These are phyloP conservation scores for Paralichthys olivaceus DNA, from an alignment of 2,113 vertebrate species.

Conservation along the genomic window DNA sequence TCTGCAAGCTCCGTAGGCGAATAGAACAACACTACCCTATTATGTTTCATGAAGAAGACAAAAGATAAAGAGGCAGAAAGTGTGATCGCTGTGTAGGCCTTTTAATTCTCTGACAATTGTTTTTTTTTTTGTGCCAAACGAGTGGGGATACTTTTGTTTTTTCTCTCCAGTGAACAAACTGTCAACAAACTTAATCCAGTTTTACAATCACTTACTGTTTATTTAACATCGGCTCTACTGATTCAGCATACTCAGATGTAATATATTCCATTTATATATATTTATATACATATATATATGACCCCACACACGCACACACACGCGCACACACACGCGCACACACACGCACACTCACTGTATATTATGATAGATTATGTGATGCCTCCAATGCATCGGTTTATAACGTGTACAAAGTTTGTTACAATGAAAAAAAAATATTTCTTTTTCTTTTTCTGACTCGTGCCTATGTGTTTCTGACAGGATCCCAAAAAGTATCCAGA, in stretches of 20 bases:
- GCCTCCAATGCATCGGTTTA: slow-evolving; percentile 87
- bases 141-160: background rate
- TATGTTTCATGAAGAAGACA: slow-evolving; percentile 74
- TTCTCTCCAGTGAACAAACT: slow-evolving; percentile 51
- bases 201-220: slow-evolving; percentile 82
- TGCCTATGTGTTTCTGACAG: slow-evolving; percentile 95
- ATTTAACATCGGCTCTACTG: slow-evolving; percentile 86
- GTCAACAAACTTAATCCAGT: slow-evolving; percentile 73
- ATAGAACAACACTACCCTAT: slow-evolving; percentile 72
- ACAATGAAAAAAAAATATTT: slow-evolving; percentile 83
- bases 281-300: slow-evolving; percentile 41
- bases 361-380: slow-evolving; percentile 86
- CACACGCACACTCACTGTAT: slow-evolving; percentile 67
- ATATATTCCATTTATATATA: slow-evolving; percentile 82
- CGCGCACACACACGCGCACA: background rate
- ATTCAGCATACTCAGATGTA: slow-evolving; percentile 88
- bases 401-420: slow-evolving; percentile 92
- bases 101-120: slow-evolving; percentile 21
- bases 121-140: background rate
- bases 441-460: slow-evolving; percentile 86
- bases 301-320: slow-evolving; percentile 33
- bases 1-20: slow-evolving; percentile 80
- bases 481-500: slow-evolving; percentile 83
- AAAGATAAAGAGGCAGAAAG: slow-evolving; percentile 54
- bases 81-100: slow-evolving; percentile 68